Base-by-base conservation (phyloP, 2,797 vertebrate genomes). In the Smutsia temminckii region DNA sequence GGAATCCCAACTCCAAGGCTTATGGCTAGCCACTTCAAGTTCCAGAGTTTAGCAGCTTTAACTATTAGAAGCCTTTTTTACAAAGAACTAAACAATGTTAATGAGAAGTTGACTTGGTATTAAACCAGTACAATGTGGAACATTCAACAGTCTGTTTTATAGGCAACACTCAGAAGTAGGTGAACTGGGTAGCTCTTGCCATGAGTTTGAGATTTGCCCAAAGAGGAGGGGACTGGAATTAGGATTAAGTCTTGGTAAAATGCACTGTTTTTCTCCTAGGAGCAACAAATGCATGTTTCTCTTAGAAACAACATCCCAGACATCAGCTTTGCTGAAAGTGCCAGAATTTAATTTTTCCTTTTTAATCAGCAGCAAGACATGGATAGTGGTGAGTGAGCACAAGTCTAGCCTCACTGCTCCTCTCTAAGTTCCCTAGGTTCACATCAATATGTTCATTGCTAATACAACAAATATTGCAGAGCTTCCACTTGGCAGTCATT, bases 201-300 rank as follows among this genome's bases (percentile, higher is more conserved):
- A 23, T 59, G 16, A 81, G 37, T 85, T 91, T n/a, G 85, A 95
- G 59, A 55, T 93, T 51, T 68, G 34, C 11, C 2, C 17, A 29
- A 32, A 55, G 77, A 18, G 42, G 59, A 11, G 59, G 25, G 37
- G 32, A 46, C 27, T 63, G 29, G 29, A 78, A 20, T 46, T 40
- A 63, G 46, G 42, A 84, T 87, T 84, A 77, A 63, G 11, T 46
- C 20, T 74, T 91, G 72, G 40, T 80, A 42, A 66, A 61, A 84
- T 53, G 20, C 16, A 40, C 49, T 5, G 3, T 34, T 89, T 49
- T 59, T 12, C 79, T 32, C 20, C 12, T 69, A 85, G 7, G 14
- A 90, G 32, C 13, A 89, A 85, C 17, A 89, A 85, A 78, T 78
- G 16, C 49, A 34, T 80, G 12, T 91, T 92, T 86, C 10, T 96